Evolutionary conservation across 2,113 vertebrate species (phyloP).

Genomic region (Callipepla squamata): DNA sequence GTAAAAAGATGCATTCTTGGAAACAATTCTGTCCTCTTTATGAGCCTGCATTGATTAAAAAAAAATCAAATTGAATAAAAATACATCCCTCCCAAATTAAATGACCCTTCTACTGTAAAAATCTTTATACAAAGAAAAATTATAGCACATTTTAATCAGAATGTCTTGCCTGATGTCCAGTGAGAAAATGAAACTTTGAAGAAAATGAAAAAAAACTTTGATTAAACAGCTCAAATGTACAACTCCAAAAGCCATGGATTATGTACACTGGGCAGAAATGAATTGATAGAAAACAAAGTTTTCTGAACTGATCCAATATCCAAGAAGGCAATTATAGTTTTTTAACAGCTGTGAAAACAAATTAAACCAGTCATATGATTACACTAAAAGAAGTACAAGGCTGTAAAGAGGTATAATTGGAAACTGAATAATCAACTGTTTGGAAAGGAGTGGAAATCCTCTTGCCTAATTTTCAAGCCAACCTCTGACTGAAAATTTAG

Average conservation of each 20-base stretch:
- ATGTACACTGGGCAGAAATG: not conserved
- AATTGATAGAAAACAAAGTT: not conserved
- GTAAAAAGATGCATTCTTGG: not conserved
- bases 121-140: not conserved
- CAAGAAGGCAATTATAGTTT: not conserved
- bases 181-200: not conserved
- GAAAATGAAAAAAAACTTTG: not conserved
- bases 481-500: not conserved
- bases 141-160: not conserved
- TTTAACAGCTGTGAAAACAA: not conserved
- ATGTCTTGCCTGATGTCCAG: not conserved
- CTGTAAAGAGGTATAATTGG: not conserved
- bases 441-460: not conserved
- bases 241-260: not conserved
- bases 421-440: not conserved
- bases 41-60: accelerated
- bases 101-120: not conserved
- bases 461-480: not conserved
- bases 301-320: not conserved
- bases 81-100: not conserved
- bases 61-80: not conserved
- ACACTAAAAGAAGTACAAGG: not conserved
- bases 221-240: not conserved
- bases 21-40: not conserved
- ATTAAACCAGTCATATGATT: not conserved